Percentiles rank a stretch among this genome's conserved stretches.
These are phyloP conservation scores for Micromys minutus DNA, from an alignment of 2,113 vertebrate genomes.

Conservation along the genomic window DNA sequence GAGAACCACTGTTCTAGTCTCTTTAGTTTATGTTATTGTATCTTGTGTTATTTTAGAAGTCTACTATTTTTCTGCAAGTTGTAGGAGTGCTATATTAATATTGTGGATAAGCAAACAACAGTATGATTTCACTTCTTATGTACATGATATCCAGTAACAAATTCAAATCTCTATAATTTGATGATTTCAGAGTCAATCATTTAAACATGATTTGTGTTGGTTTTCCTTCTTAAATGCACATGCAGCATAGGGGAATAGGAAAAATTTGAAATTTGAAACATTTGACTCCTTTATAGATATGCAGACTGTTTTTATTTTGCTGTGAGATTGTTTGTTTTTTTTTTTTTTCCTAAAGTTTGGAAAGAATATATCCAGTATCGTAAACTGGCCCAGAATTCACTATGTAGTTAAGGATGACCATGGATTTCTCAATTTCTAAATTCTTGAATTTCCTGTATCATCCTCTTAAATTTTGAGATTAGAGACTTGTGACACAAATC, in stretches of 20 bases:
- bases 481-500: background rate
- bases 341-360: background rate
- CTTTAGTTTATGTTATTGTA: background rate
- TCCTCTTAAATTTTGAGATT: background rate
- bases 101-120: background rate
- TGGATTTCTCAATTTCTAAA: background rate
- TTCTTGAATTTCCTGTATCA: background rate
- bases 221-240: constrained; percentile 40
- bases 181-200: constrained; percentile 41
- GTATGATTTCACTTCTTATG: constrained; percentile 19
- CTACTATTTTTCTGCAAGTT: background rate
- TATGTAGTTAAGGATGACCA: background rate
- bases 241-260: background rate
- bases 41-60: constrained; percentile 11
- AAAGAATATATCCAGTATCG: background rate
- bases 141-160: constrained; percentile 18
- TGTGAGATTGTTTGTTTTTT: background rate
- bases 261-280: constrained; percentile 33
- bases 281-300: background rate
- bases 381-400: background rate
- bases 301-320: too few species aligned
- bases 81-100: constrained; percentile 40
- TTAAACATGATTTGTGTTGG: constrained; percentile 60
- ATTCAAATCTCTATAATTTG: constrained; percentile 38
- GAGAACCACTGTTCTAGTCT: background rate